phyloP scores from a whole-genome alignment of 1,140 invertebrate genomes.

The Neodiprion virginianus region DNA sequence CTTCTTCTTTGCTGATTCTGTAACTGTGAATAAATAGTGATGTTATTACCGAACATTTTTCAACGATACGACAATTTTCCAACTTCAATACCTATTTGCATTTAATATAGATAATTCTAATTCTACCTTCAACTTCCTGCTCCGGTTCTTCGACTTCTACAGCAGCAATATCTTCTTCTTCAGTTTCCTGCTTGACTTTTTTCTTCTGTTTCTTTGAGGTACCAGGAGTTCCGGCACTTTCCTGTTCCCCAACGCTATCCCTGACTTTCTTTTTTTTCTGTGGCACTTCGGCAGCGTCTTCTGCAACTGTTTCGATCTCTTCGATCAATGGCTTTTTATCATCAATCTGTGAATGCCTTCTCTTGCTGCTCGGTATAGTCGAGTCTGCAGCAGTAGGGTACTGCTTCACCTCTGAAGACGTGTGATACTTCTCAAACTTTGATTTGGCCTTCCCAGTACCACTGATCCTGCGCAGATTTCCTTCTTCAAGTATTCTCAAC shows the following conservation, averaged over 20 bases:
- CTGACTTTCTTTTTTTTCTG: slow-evolving; percentile 45
- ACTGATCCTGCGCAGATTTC: slow-evolving; percentile 81
- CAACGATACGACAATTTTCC: slow-evolving; percentile 10
- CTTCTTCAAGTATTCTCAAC: slow-evolving; percentile 83
- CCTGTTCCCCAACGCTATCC: slow-evolving; percentile 12
- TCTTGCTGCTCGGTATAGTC: slow-evolving; percentile 61
- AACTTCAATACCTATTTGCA: too few species aligned
- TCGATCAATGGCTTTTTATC: slow-evolving; percentile 57
- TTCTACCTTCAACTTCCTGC: slow-evolving; percentile 39
- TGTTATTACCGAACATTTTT: background rate
- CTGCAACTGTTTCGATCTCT: slow-evolving; percentile 46
- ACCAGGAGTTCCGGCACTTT: slow-evolving; percentile 26
- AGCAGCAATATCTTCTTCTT: slow-evolving; percentile 31
- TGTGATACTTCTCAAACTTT: slow-evolving; percentile 91
- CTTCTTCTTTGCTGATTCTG: slow-evolving; percentile 29
- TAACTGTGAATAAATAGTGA: background rate
- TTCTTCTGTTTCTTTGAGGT: slow-evolving; percentile 48
- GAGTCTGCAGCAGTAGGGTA: slow-evolving; percentile 69
- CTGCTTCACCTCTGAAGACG: slow-evolving; percentile 75
- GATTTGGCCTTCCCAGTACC: slow-evolving; percentile 87
- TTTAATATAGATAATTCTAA: background rate
- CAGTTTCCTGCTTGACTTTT: slow-evolving; percentile 31
- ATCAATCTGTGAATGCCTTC: slow-evolving; percentile 52
- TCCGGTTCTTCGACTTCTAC: slow-evolving; percentile 33
- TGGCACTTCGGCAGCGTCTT: slow-evolving; percentile 36